Evolutionary conservation across 2,797 vertebrate species (phyloP), one percentile per base, ranked within the genome.

Genomic region (Gadopsis bispinosus): DNA sequence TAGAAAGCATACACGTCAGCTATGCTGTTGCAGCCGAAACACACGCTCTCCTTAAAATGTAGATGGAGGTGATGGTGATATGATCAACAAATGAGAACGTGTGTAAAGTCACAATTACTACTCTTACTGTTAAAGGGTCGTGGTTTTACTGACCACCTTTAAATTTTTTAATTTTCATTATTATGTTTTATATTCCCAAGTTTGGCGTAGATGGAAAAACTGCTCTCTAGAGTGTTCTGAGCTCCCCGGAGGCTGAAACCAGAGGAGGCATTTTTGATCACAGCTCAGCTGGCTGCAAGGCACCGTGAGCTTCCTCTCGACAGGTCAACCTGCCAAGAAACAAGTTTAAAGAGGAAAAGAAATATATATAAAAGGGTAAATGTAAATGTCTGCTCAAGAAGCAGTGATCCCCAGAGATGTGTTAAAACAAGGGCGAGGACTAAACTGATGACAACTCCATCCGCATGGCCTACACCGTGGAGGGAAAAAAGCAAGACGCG

Each of bases 381-480:
- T 91, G 91, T 92, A 92, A 92, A 92, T 90, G 87, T 90, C 88
- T 89, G 86, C 88, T 83, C 79, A 75, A 85, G 77, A 89, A 84
- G 81, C 83, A 81, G 78, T 45, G 79, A 87, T 90, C 92, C 91
- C 90, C 65, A 62, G 91, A 93, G 92, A 91, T 82, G 82, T 86
- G 91, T 92, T 92, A 88, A 92, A 93, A 93, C 90, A 92, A 89
- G 89, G 88, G 87, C 45, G 88, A 93, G 88, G 90, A 93, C 82
- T 87, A 86, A 91, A 89, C 92, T 83, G 93, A 93, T 93, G 93
- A 94, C 91, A 94, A 91, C 86, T 83, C 79, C 81, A 75, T 94
- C 86, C 79, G 67, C 82, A 79, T 45, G 29, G 79, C 79, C 70
- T 65, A 43, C 66, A 69, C 73, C 14, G 37, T 69, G 69, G 77